phyloP scores from a whole-genome alignment of 1,140 invertebrate species.

The Drosophila sproati region DNA sequence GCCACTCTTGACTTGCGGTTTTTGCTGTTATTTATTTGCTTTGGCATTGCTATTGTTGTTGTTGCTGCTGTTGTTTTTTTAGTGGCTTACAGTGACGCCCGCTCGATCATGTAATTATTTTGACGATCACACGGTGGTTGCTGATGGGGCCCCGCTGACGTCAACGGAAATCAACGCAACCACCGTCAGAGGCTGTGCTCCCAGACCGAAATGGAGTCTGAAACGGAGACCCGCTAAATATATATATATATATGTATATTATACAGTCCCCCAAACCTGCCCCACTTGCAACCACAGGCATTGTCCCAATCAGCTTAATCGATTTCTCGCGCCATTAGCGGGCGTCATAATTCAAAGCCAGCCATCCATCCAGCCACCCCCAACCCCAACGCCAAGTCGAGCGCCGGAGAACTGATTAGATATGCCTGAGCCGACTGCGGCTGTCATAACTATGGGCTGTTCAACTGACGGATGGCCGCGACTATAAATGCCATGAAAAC shows the following conservation, averaged over 20 bases:
- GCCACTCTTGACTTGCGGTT: slow-evolving; percentile 45
- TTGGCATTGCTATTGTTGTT: slow-evolving; percentile 15
- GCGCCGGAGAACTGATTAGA: slow-evolving; percentile 57
- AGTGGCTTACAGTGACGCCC: slow-evolving; percentile 48
- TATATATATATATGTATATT: too few relatives aligned
- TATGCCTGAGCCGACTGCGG: slow-evolving; percentile 42
- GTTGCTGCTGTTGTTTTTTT: slow-evolving; percentile 29
- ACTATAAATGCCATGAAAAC: slow-evolving; percentile 3
- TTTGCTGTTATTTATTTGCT: slow-evolving; percentile 28
- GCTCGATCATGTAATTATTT: slow-evolving; percentile 70
- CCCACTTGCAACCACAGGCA: background rate
- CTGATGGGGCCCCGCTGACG: slow-evolving; percentile 64
- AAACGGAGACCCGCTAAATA: slow-evolving; percentile 5
- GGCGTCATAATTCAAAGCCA: slow-evolving; percentile 58
- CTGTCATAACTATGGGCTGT: slow-evolving; percentile 42
- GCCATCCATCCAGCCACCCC: slow-evolving; percentile 25
- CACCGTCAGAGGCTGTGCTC: slow-evolving; percentile 3
- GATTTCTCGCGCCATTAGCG: slow-evolving; percentile 70
- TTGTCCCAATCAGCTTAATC: slow-evolving; percentile 40
- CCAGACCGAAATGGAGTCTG: slow-evolving; percentile 3
- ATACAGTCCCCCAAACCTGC: too few relatives aligned
- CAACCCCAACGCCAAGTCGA: background rate
- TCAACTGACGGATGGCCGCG: slow-evolving; percentile 34
- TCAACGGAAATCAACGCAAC: slow-evolving; percentile 64
- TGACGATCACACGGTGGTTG: slow-evolving; percentile 68